These are phyloP conservation scores for Lasaia peninsularis DNA, from an alignment of 1,140 invertebrate species.

Conservation along the genomic window DNA sequence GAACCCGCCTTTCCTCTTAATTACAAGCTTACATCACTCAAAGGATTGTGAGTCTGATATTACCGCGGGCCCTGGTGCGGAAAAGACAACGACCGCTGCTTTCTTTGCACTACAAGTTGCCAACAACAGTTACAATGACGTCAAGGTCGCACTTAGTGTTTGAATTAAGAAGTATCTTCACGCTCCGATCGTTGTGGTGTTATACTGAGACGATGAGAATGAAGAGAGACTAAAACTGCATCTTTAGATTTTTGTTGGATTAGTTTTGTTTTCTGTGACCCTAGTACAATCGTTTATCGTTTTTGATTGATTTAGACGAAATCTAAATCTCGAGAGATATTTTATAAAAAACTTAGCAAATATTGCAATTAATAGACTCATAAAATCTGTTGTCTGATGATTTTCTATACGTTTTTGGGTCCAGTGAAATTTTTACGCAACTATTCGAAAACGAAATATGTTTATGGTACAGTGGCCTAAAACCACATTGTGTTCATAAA, in stretches of 20 bases:
- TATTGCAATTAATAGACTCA: too few relatives aligned
- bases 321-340: too few relatives aligned
- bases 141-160: constrained; percentile 37
- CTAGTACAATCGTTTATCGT: too few relatives aligned
- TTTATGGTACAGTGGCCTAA: constrained; percentile 13
- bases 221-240: too few relatives aligned
- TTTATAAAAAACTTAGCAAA: too few relatives aligned
- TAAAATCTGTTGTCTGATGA: too few relatives aligned
- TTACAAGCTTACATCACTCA: constrained; percentile 55
- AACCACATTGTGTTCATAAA: background rate
- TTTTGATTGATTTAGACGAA: too few relatives aligned
- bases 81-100: constrained; percentile 70
- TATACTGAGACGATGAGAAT: constrained; percentile 7
- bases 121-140: constrained; percentile 22
- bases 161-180: constrained; percentile 3
- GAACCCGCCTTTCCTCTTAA: constrained; percentile 27
- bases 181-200: background rate
- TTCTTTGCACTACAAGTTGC: constrained; percentile 39
- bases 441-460: constrained; percentile 5
- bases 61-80: constrained; percentile 59
- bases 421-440: too few relatives aligned
- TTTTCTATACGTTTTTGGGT: too few relatives aligned
- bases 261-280: too few relatives aligned
- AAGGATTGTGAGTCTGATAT: constrained; percentile 48
- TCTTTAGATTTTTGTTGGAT: too few relatives aligned